A percentile compares a stretch with the other conserved stretches of the same genome.
These are phyloP conservation scores for Sylvia atricapilla DNA, from an alignment of 2,113 vertebrate genomes.

Conservation along the genomic window DNA sequence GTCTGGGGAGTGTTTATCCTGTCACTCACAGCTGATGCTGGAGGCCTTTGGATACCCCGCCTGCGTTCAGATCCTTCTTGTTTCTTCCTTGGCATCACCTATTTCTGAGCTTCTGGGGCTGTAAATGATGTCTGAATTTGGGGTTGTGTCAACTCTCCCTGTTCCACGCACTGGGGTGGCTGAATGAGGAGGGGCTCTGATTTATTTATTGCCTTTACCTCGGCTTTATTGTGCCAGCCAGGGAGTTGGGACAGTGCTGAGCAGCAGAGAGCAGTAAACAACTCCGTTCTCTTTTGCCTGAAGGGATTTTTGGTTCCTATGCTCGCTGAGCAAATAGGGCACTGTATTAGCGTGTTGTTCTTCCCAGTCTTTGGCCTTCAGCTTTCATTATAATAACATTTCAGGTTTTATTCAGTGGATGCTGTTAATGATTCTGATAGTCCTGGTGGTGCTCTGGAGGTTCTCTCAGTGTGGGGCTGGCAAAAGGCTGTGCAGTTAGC, in stretches of 20 bases:
- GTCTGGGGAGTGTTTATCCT: background rate
- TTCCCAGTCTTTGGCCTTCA: background rate
- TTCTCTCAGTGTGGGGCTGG: background rate
- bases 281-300: background rate
- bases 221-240: background rate
- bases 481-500: background rate
- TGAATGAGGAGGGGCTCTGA: background rate
- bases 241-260: background rate
- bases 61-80: background rate
- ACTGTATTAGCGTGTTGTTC: background rate
- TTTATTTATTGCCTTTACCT: background rate
- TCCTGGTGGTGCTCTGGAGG: background rate
- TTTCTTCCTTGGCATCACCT: background rate
- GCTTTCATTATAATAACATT: background rate
- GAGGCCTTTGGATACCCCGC: background rate
- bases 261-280: background rate
- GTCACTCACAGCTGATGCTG: slow-evolving; percentile 43
- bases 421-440: background rate
- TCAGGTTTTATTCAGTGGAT: background rate
- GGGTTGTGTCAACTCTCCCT: background rate
- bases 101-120: background rate
- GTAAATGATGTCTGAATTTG: background rate
- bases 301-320: background rate
- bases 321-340: slow-evolving; percentile 13
- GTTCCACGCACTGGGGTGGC: background rate